Percentiles rank a stretch among this genome's conserved stretches.
Conservation (phyloP, 2,888 invertebrate genomes). For the Mamestra brassicae region DNA sequence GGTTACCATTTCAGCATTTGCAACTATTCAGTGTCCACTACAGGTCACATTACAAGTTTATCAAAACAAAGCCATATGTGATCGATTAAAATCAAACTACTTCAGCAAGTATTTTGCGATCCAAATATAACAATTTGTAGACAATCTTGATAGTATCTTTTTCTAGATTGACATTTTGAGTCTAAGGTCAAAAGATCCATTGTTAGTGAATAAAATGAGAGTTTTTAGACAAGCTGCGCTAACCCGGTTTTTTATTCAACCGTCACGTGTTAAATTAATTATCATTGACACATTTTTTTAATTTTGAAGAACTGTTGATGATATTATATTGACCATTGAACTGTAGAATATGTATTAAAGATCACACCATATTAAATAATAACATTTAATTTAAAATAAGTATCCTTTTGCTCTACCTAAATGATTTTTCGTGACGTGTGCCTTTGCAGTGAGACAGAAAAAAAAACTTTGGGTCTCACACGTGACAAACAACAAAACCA, state of each 20-base stretch:
- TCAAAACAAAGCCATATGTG: background rate
- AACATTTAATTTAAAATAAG: no score
- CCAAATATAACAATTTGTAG: background rate
- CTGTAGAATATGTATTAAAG: no score
- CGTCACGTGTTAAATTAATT: background rate
- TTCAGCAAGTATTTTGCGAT: background rate
- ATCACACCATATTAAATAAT: no score
- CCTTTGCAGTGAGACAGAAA: no score
- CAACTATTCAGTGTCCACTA: no score
- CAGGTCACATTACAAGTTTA: background rate
- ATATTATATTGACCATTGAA: background rate
- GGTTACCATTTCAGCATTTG: no score
- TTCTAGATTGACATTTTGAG: background rate
- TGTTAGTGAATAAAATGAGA: conserved; percentile 6
- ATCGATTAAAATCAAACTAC: background rate
- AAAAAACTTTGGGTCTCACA: no score
- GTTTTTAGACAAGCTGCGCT: conserved; percentile 5
- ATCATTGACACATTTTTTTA: background rate
- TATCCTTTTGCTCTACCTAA: no score
- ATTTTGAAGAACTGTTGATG: background rate
- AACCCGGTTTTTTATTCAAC: background rate
- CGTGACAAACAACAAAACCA: no score
- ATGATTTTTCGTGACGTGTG: no score
- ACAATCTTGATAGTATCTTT: conserved; percentile 6
- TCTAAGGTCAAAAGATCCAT: conserved; percentile 30